Base-by-base conservation (phyloP, 2,888 invertebrate species). In the Nebria salina region DNA sequence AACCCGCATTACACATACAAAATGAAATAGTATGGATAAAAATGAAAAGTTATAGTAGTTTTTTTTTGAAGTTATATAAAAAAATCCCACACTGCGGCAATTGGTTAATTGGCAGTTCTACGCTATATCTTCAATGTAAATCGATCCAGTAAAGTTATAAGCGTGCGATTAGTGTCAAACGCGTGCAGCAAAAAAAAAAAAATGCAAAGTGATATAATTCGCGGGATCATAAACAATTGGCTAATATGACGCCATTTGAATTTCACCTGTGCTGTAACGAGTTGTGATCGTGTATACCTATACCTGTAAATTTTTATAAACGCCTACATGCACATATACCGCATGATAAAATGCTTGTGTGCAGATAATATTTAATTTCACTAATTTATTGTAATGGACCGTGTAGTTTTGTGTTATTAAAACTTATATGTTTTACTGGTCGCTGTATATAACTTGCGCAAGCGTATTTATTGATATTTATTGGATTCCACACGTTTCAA, bases 331-430 rank as follows among this genome's bases (percentile, higher is more conserved):
- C 70, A 13, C 15, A 70, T 25, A 25, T 66, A 66, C 66, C 65
- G 65, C 34, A 34, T n/a, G 65, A 65, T 66, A 70, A 26, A 70
- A 70, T 9, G 25, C 43, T 42, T 66, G 75, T 80, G 75, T 75
- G 75, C 75, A 75, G 70, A 64, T 80, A 81, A 76, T 83, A 84
- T 84, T 84, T 84, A 84, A 84, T 84, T 84, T 84, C 76, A 82
- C 83, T 84, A 84, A 84, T 83, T 84, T 84, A 84, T 84, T 84
- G 82, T 82, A 82, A 82, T 82, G 81, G 83, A 82, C 82, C 9
- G 70, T 7, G 70, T 81, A 82, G 76, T 82, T 83, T 66, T 75
- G 82, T 76, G 82, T 84, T 84, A 84, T 84, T 83, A 84, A 83
- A 83, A 83, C 83, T 84, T 83, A 84, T 34, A 34, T 84, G 84